Evolutionary conservation across 1,140 invertebrate species (phyloP).

Genomic region (Chelonus insularis): DNA sequence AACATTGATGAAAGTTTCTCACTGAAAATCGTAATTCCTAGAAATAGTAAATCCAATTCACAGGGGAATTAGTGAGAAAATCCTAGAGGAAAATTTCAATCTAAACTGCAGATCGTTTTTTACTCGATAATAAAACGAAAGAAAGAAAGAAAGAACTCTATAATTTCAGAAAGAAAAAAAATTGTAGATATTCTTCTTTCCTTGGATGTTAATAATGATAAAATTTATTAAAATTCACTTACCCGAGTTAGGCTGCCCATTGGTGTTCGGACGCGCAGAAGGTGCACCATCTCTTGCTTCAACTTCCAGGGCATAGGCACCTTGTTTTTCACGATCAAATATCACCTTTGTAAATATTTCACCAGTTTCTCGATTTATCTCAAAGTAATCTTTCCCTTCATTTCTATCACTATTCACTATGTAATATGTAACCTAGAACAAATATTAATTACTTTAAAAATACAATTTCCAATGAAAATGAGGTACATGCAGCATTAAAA

Average conservation of each 20-base stretch:
- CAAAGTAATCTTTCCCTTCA: constrained; percentile 92
- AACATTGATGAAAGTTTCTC: constrained; percentile 24
- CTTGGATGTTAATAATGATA: no score
- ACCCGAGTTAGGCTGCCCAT: constrained; percentile 91
- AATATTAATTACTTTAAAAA: constrained; percentile 18
- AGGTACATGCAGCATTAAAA: no score
- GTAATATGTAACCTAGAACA: constrained; percentile 80
- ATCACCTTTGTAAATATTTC: constrained; percentile 92
- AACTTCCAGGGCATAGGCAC: constrained; percentile 91
- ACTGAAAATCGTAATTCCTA: constrained; percentile 21
- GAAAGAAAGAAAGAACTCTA: constrained; percentile 11
- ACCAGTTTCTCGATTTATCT: constrained; percentile 90
- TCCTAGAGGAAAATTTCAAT: constrained; percentile 25
- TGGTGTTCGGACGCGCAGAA: constrained; percentile 87
- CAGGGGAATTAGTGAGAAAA: constrained; percentile 30
- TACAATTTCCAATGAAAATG: not conserved
- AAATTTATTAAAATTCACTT: no score
- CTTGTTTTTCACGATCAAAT: constrained; percentile 93
- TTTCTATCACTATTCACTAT: constrained; percentile 87
- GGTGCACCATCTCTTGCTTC: constrained; percentile 91
- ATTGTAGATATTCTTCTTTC: no score
- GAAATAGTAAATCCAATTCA: constrained; percentile 29
- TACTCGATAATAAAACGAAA: constrained; percentile 1
- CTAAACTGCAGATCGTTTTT: not conserved
- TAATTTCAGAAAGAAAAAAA: no score